Evolutionary conservation across 1,140 invertebrate species (phyloP).

Genomic region (Bombus superbus): DNA sequence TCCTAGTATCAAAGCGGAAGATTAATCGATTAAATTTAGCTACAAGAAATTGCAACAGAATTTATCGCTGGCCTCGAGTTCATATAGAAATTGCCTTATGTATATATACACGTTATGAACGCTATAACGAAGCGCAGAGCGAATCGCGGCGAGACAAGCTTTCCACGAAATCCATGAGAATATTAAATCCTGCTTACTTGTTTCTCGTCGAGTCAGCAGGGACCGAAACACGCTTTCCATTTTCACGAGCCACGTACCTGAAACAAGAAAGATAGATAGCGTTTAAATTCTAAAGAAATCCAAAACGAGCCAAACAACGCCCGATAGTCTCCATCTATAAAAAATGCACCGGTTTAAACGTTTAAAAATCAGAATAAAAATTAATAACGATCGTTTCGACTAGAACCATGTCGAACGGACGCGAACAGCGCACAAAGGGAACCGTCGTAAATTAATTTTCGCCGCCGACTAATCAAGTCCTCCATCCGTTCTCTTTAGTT

Average conservation of each 20-base stretch:
- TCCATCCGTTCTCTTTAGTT: too few relatives aligned
- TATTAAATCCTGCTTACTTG: conserved; percentile 14
- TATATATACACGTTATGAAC: neutral
- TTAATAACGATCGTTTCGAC: too few relatives aligned
- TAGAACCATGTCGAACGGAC: too few relatives aligned
- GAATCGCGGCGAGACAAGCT: neutral
- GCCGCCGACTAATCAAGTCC: too few relatives aligned
- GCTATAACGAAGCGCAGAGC: neutral
- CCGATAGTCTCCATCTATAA: too few relatives aligned
- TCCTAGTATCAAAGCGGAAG: neutral
- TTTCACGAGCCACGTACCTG: neutral
- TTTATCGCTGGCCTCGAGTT: neutral
- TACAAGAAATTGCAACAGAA: neutral
- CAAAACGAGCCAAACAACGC: too few relatives aligned
- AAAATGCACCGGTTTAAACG: too few relatives aligned
- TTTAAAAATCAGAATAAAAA: too few relatives aligned
- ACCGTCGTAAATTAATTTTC: too few relatives aligned
- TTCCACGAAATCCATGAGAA: neutral
- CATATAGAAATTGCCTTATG: neutral
- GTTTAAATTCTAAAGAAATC: neutral
- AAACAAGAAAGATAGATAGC: neutral
- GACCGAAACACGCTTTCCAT: neutral
- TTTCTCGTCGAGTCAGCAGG: too few relatives aligned
- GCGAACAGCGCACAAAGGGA: too few relatives aligned
- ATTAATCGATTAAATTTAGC: neutral